Evolutionary conservation across 2,888 invertebrate genomes (phyloP), one percentile per base, ranked within the genome.

Genomic region (Cremastinae sp.): DNA sequence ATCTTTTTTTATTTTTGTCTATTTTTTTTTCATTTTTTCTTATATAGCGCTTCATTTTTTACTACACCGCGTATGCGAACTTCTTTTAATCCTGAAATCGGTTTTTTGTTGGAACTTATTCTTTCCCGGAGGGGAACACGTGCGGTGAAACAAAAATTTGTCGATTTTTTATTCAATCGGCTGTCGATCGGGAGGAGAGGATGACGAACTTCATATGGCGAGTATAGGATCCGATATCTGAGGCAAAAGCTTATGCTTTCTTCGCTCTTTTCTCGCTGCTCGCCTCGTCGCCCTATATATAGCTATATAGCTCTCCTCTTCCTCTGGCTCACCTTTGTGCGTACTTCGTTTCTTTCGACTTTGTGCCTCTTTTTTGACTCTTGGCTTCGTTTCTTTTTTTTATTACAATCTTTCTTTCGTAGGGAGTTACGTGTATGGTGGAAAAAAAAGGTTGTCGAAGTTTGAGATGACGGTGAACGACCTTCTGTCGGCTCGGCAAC

Each of bases 391-490:
- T 36, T 28, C 22, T 9, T 18, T 45, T 18, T 56, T 41, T 72
- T 41, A 18, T n/a, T n/a, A 16, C 28, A 12, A 34, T 14, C 56
- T n/a, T 12, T 69, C 64, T 65, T 70, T 64, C 38, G 51, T 64
- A 61, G 28, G 28, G 5, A 28, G 64, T 12, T 10, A 18, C 28
- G 28, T 8, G 14, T 54, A 65, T 65, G 49, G 14, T 43, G 36
- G 12, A 12, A 41, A 45, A n/a, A 47, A 62, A 73, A 69, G 69
- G 65, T 73, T 73, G 45, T 53, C 36, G 66, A 70, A 70, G 59
- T 64, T 64, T 56, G 8, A 18, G 56, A 66, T 71, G 73, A 69
- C 73, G 76, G 76, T 76, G 76, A 76, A 76, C 76, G 76, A 76
- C 76, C 76, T 69, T 76, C 69, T 65, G 72, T 64, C 64, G 56